Evolutionary conservation across 2,113 vertebrate genomes (phyloP).

Genomic region (Craseonycteris thonglongyai): DNA sequence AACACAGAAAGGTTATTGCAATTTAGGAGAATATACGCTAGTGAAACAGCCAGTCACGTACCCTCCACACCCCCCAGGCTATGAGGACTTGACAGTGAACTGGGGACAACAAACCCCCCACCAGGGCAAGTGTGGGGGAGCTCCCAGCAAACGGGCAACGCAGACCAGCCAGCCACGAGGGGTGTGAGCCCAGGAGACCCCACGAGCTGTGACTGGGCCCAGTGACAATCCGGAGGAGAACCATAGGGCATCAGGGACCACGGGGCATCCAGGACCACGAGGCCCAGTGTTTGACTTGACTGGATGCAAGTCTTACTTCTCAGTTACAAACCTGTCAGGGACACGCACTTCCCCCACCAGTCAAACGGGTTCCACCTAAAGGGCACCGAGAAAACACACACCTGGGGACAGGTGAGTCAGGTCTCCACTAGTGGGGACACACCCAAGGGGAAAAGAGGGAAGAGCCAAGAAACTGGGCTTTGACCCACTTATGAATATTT

Average conservation of each 20-base stretch:
- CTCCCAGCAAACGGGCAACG: too few species aligned
- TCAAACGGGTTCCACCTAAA: background rate
- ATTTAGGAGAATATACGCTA: background rate
- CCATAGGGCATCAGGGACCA: background rate
- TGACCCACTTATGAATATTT: too few species aligned
- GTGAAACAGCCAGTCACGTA: background rate
- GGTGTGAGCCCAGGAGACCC: fast-evolving
- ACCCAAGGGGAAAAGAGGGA: too few species aligned
- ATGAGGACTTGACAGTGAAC: fast-evolving
- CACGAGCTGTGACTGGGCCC: background rate
- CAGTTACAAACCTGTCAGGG: background rate
- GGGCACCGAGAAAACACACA: fast-evolving
- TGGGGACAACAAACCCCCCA: background rate
- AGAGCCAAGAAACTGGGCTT: fast-evolving
- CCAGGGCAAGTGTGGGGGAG: fast-evolving
- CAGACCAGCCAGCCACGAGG: fast-evolving
- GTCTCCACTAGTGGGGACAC: background rate
- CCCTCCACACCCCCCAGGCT: background rate
- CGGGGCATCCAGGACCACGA: background rate
- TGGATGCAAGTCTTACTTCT: fast-evolving
- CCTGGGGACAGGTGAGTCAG: background rate
- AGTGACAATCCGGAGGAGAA: fast-evolving
- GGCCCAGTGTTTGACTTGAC: fast-evolving
- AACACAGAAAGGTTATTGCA: background rate
- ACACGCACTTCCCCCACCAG: fast-evolving